A percentile compares a stretch with the other conserved stretches of the same genome.
Conservation (phyloP, 1,140 invertebrate genomes). For the Caenorhabditis briggsae region DNA sequence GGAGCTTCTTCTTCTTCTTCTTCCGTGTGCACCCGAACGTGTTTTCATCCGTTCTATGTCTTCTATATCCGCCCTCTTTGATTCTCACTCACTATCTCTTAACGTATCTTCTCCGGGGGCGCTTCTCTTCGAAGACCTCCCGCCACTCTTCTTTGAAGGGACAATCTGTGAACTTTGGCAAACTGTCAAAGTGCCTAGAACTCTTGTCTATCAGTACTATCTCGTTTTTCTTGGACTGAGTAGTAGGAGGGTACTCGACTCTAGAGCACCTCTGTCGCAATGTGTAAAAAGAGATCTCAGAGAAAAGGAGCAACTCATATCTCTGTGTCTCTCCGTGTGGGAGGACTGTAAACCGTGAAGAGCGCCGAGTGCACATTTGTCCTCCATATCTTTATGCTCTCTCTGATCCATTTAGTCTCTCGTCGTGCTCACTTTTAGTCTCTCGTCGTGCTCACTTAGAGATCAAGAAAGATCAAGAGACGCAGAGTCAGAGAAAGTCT, state of each 20-base stretch:
- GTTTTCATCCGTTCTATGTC: conserved; percentile 49
- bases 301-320: not conserved
- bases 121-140: conserved; percentile 30
- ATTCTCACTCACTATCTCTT: not conserved
- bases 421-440: not conserved
- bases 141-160: conserved; percentile 38
- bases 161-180: conserved; percentile 55
- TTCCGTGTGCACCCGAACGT: not conserved
- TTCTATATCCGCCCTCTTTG: not conserved
- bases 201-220: not conserved
- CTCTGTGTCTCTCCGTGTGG: conserved; percentile 42
- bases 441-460: not conserved
- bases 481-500: not conserved
- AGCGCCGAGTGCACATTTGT: conserved; percentile 43
- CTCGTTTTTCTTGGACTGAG: not conserved
- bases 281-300: conserved; percentile 49
- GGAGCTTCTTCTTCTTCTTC: conserved; percentile 18
- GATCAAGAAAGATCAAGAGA: conserved; percentile 8
- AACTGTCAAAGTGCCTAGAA: conserved; percentile 42
- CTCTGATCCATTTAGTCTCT: not conserved
- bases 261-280: conserved; percentile 14
- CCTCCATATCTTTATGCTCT: not conserved
- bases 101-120: conserved; percentile 26
- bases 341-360: conserved; percentile 55
- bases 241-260: conserved; percentile 34